Conservation (phyloP, 2,888 invertebrate genomes). For the Amblyjoppa fuscipennis region DNA sequence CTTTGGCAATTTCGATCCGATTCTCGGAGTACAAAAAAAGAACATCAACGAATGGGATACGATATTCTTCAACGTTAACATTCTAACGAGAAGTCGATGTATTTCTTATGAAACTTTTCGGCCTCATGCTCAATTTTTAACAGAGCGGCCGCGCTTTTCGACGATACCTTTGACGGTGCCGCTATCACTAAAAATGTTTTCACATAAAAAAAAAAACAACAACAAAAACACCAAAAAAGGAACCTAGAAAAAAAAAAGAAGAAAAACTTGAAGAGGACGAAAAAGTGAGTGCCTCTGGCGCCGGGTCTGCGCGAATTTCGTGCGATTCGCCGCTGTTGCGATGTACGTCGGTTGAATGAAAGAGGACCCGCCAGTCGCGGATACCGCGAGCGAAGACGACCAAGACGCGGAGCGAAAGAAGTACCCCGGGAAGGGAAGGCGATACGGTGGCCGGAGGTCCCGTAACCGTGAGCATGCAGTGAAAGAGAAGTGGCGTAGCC, state of each 20-base stretch:
- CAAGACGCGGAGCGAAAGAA: conserved; percentile 37
- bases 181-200: neutral
- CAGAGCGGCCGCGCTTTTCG: too few species aligned
- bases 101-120: too few species aligned
- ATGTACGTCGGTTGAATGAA: conserved; percentile 17
- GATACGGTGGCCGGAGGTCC: conserved; percentile 28
- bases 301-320: conserved; percentile 9
- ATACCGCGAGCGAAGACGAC: neutral
- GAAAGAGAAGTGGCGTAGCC: conserved; percentile 29
- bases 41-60: too few species aligned
- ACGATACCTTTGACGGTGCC: too few species aligned
- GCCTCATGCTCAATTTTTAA: too few species aligned
- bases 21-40: too few species aligned
- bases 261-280: conserved; percentile 11
- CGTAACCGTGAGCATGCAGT: conserved; percentile 48
- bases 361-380: conserved; percentile 20
- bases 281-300: conserved; percentile 3
- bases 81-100: too few species aligned
- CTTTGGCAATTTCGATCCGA: too few species aligned
- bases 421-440: conserved; percentile 17
- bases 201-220: neutral
- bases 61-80: too few species aligned
- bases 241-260: neutral
- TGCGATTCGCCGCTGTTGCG: conserved; percentile 25
- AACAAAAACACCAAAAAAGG: neutral